phyloP scores from a whole-genome alignment of 1,140 invertebrate species.

The Stenopsyche tienmushanensis region DNA sequence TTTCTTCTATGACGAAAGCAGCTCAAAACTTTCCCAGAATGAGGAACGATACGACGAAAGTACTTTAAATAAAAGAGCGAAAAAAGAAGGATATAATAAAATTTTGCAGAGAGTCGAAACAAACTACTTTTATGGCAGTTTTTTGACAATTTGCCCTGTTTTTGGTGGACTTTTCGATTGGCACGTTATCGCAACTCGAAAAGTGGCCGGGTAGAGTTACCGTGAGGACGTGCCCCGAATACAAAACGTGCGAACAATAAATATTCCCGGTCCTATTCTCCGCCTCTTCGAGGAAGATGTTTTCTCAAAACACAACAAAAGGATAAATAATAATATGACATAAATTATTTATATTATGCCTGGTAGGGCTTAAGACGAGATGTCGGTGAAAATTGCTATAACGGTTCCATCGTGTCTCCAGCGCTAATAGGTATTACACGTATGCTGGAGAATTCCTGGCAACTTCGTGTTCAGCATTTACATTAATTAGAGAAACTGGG shows the following conservation, averaged over 20 bases:
- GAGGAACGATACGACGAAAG: background rate
- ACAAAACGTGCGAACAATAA: slow-evolving; percentile 25
- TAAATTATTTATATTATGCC: slow-evolving; percentile 4
- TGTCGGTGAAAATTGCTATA: background rate
- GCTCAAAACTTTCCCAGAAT: background rate
- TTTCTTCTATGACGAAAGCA: background rate
- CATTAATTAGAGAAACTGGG: no score
- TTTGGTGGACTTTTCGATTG: slow-evolving; percentile 32
- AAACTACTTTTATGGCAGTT: slow-evolving; percentile 35
- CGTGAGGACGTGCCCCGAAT: slow-evolving; percentile 24
- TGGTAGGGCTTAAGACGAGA: background rate
- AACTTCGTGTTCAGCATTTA: no score
- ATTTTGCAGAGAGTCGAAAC: background rate
- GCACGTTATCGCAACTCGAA: slow-evolving; percentile 33
- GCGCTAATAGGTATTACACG: background rate
- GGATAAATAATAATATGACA: slow-evolving; percentile 9
- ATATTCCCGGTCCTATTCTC: background rate
- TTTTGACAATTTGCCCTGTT: slow-evolving; percentile 32
- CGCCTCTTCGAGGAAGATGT: background rate
- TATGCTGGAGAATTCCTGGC: background rate
- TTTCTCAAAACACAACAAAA: slow-evolving; percentile 8
- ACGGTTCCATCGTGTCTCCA: background rate
- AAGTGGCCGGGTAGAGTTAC: slow-evolving; percentile 32
- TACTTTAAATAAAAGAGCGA: background rate
- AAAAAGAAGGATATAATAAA: background rate